Evolutionary conservation across 2,888 invertebrate genomes (phyloP).

Genomic region (Melinopterus prodromus): DNA sequence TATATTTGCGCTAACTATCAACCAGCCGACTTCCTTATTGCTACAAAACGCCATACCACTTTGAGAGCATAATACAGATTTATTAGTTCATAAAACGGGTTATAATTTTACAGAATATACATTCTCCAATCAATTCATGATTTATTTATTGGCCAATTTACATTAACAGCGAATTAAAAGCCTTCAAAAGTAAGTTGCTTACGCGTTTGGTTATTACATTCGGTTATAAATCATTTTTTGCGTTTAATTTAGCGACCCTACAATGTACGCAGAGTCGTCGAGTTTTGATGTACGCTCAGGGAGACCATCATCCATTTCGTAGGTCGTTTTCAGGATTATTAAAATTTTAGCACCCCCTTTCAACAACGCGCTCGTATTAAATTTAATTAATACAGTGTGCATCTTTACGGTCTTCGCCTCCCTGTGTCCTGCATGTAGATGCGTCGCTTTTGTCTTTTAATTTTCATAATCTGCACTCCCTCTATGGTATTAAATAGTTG

Average conservation of each 20-base stretch:
- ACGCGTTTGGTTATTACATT: neutral
- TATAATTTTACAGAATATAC: slow-evolving; percentile 35
- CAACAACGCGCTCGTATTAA: slow-evolving; percentile 47
- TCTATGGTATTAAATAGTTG: neutral
- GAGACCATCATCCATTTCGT: slow-evolving; percentile 41
- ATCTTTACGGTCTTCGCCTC: slow-evolving; percentile 38
- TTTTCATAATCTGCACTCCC: neutral
- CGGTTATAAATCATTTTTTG: neutral
- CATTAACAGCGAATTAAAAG: slow-evolving; percentile 29
- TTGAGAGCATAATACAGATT: slow-evolving; percentile 34
- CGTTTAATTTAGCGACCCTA: slow-evolving; percentile 7
- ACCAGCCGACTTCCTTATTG: slow-evolving; percentile 16
- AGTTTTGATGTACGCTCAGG: slow-evolving; percentile 44
- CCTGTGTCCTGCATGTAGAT: slow-evolving; percentile 4
- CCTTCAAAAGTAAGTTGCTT: slow-evolving; percentile 32
- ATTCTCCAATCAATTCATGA: slow-evolving; percentile 28
- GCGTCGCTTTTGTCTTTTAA: slow-evolving; percentile 14
- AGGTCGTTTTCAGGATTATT: slow-evolving; percentile 49
- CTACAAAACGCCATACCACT: neutral
- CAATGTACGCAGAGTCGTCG: slow-evolving; percentile 17
- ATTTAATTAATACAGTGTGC: slow-evolving; percentile 50
- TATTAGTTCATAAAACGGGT: slow-evolving; percentile 33
- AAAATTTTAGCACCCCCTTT: slow-evolving; percentile 50
- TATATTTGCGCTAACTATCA: neutral
- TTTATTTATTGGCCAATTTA: slow-evolving; percentile 35